Conservation (phyloP, 2,888 invertebrate species). For the Meiosimyza platycephala region DNA sequence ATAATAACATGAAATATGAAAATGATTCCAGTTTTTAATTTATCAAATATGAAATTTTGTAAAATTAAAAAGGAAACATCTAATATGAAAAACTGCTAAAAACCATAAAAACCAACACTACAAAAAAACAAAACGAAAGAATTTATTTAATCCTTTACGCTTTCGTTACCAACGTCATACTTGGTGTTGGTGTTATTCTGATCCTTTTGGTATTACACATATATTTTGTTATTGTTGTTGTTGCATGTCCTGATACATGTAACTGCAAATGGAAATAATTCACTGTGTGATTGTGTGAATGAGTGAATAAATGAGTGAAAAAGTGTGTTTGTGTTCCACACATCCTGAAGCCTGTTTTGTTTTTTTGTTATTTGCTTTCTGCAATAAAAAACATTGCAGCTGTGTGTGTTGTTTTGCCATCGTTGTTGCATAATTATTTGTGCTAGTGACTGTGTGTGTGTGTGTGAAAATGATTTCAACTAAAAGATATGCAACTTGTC, state of each 20-base stretch:
- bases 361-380: not conserved
- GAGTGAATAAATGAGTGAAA: not conserved
- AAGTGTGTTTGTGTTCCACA: conserved; percentile 2
- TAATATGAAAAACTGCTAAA: not conserved
- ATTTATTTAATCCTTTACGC: conserved; percentile 16
- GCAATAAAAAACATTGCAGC: not conserved
- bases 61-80: not conserved
- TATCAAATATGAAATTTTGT: not conserved
- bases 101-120: conserved; percentile 22
- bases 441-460: not conserved
- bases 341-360: conserved; percentile 7
- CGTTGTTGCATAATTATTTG: conserved; percentile 34
- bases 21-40: conserved; percentile 44
- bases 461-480: conserved; percentile 28
- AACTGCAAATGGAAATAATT: conserved; percentile 29
- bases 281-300: conserved; percentile 29
- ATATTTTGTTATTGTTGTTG: conserved; percentile 20
- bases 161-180: conserved; percentile 5
- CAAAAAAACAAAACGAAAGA: conserved; percentile 16
- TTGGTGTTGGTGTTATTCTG: conserved; percentile 9
- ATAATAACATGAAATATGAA: conserved; percentile 47
- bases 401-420: conserved; percentile 8
- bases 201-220: not conserved
- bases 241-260: conserved; percentile 25
- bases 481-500: conserved; percentile 35